Evolutionary conservation across 2,888 invertebrate species (phyloP), one percentile per base, ranked within the genome.

Genomic region (Stenchaetothrips biformis): DNA sequence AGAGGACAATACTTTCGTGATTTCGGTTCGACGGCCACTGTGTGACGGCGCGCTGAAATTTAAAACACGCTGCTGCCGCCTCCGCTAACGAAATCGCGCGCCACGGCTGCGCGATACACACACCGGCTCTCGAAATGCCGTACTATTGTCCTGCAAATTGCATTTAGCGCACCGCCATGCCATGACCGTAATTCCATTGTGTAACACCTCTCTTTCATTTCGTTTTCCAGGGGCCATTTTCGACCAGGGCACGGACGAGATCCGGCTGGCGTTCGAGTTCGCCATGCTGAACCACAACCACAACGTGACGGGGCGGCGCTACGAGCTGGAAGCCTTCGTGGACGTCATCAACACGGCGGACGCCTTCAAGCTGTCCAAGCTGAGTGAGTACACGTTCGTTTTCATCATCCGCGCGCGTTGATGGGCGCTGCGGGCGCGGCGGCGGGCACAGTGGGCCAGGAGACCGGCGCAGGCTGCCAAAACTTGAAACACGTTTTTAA

Each of bases 331-430:
- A 86, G 95, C 95, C 11, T 95, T 93, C 85, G 95, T 95, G 79
- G 95, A 96, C 86, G 94, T 96, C 85, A 96, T 97, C 87, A 94
- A 96, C 87, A 96, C 96, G 16, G 95, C 95, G 37, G 96, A 97
- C 87, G 95, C 96, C 82, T 97, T 95, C 89, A 96, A 96, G 87
- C 90, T 97, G 82, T 96, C 96, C 78, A 91, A 95, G 85, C 90
- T 96, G 83, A 95, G 97, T 97, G 88, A 93, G 96, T 94, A 86
- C 8, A 18, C 4, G 53, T 53, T 7, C 2, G 53, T 16, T 11
- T 49, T 7, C 49, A 9, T 2, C 53, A 53, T 11, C 53, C 49
- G 49, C 49, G 53, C 53, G 53, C 53, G 11, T 53, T 53, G 53
- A 53, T 11, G 53, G 13, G 53, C 53, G n/a, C n/a, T n/a, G n/a